Conservation (phyloP, 2,888 invertebrate species). For the Eristalis pertinax region DNA sequence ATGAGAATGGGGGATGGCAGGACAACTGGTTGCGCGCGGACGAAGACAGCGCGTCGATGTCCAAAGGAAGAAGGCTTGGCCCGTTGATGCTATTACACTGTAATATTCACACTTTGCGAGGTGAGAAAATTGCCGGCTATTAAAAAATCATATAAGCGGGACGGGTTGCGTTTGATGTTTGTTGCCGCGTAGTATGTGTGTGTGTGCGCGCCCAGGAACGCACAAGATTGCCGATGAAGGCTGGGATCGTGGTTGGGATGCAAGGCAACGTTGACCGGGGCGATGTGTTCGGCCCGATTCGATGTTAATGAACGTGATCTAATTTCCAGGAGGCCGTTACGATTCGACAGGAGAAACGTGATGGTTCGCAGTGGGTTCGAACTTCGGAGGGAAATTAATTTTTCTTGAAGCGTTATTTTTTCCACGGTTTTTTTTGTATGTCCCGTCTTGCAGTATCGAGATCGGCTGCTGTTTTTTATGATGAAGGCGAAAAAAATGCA, state of each 20-base stretch:
- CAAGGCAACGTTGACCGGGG: constrained; percentile 11
- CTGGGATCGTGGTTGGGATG: constrained; percentile 27
- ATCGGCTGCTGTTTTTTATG: constrained; percentile 2
- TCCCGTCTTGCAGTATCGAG: neutral
- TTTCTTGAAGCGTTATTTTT: constrained; percentile 9
- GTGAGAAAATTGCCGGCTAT: constrained; percentile 82
- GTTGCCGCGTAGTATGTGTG: constrained; percentile 17
- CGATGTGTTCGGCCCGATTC: constrained; percentile 59
- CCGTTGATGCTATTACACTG: constrained; percentile 82
- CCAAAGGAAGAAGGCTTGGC: constrained; percentile 76
- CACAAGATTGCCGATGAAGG: constrained; percentile 19
- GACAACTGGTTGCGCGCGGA: constrained; percentile 16
- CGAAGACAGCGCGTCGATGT: constrained; percentile 18
- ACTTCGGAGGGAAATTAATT: constrained; percentile 42
- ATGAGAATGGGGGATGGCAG: neutral
- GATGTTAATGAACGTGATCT: constrained; percentile 71
- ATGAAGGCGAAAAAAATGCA: neutral
- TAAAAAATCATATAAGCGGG: constrained; percentile 81
- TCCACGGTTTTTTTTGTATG: neutral
- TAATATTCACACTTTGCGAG: constrained; percentile 82
- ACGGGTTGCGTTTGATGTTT: constrained; percentile 69
- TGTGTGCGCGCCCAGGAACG: neutral
- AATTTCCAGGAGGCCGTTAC: constrained; percentile 66
- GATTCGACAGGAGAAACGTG: constrained; percentile 57
- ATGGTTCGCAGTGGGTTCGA: constrained; percentile 16